phyloP scores from a whole-genome alignment of 2,888 invertebrate genomes.

The Parnassius mnemosyne region DNA sequence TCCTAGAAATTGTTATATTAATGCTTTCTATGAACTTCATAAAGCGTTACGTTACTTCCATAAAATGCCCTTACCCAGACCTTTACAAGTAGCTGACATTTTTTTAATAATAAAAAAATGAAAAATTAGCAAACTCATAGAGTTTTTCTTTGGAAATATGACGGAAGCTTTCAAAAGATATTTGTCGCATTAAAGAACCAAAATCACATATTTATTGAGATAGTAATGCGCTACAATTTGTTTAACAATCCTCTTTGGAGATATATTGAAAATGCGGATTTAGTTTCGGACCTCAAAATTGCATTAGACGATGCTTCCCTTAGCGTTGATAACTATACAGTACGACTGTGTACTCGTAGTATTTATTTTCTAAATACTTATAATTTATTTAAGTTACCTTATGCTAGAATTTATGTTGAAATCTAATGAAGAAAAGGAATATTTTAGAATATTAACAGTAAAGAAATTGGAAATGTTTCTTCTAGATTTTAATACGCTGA shows the following conservation, averaged over 20 bases:
- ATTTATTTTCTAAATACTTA: conserved; percentile 26
- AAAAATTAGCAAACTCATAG: no score
- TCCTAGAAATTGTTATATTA: no score
- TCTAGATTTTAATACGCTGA: conserved; percentile 15
- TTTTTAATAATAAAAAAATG: no score
- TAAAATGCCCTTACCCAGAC: no score
- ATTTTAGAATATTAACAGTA: conserved; percentile 2
- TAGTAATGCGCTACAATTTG: conserved; percentile 25
- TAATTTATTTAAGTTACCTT: conserved; percentile 38
- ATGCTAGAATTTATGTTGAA: conserved; percentile 31
- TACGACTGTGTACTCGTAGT: conserved; percentile 31
- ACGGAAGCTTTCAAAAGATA: no score
- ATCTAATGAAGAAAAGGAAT: background rate
- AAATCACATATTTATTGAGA: background rate
- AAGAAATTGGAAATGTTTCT: conserved; percentile 6
- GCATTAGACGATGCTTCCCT: conserved; percentile 59
- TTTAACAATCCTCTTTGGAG: background rate
- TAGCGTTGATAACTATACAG: conserved; percentile 47
- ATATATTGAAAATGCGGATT: conserved; percentile 5
- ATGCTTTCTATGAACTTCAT: no score
- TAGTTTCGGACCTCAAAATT: conserved; percentile 22
- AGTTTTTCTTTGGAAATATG: no score
- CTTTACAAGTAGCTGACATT: no score
- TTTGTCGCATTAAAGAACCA: no score
- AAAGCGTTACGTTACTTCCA: no score